Conservation (phyloP, 37 sponge, comb jelly and placozoan species). For the Ephydatia muelleri region DNA sequence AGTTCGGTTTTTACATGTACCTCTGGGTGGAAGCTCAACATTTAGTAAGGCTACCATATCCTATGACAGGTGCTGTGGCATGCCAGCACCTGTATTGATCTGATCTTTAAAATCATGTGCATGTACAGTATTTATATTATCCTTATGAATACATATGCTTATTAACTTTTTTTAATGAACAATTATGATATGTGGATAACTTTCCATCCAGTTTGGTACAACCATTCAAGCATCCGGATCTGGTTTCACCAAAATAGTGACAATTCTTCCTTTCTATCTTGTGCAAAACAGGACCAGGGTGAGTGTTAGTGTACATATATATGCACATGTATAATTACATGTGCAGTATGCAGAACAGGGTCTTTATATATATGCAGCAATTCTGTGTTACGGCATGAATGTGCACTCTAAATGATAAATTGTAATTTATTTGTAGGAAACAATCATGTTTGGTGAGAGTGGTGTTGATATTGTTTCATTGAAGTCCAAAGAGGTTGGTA, state of each 20-base stretch:
- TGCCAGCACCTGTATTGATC: too few relatives aligned
- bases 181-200: too few relatives aligned
- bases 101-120: too few relatives aligned
- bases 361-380: not conserved
- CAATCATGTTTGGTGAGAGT: not conserved
- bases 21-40: too few relatives aligned
- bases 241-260: constrained; percentile 63
- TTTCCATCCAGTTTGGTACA: constrained; percentile 64
- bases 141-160: too few relatives aligned
- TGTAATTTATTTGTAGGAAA: not conserved
- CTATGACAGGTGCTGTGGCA: too few relatives aligned
- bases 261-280: constrained; percentile 74
- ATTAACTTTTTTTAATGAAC: not conserved
- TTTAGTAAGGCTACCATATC: too few relatives aligned
- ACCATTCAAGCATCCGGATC: constrained; percentile 44
- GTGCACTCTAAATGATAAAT: not conserved
- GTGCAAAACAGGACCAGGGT: constrained; percentile 78
- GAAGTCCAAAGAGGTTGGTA: not conserved
- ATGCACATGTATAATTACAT: not conserved
- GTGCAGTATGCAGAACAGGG: not conserved
- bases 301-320: not conserved
- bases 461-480: not conserved
- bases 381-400: not conserved
- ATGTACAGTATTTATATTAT: too few relatives aligned
- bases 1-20: too few relatives aligned